Evolutionary conservation across 2,888 invertebrate genomes (phyloP).

Genomic region (Orthonevra nobilis): DNA sequence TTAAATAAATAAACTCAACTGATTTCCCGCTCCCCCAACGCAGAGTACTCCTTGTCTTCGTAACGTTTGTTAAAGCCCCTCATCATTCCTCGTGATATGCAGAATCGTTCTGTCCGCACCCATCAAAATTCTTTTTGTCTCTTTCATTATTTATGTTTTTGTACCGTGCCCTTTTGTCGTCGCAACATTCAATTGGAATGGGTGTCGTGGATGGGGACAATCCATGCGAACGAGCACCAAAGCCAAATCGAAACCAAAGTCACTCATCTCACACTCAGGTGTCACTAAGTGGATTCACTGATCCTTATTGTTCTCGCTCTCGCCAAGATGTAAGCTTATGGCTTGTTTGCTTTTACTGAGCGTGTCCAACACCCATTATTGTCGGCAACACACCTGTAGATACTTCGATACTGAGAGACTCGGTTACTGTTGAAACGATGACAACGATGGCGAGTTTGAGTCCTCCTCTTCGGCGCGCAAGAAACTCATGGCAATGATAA

Average conservation of each 20-base stretch:
- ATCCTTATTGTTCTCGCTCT: constrained; percentile 53
- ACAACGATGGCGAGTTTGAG: constrained; percentile 20
- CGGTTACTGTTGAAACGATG: neutral
- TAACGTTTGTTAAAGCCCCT: constrained; percentile 3
- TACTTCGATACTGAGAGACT: constrained; percentile 11
- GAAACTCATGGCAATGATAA: constrained; percentile 31
- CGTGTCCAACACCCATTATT: constrained; percentile 60
- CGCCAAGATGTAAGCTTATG: constrained; percentile 18
- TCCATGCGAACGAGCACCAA: neutral
- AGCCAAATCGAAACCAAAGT: constrained; percentile 5
- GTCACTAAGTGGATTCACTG: constrained; percentile 53
- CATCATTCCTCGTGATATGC: constrained; percentile 18
- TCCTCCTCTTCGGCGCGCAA: constrained; percentile 22
- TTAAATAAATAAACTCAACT: constrained; percentile 8
- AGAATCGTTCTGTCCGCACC: constrained; percentile 48
- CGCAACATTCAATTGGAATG: too few species aligned
- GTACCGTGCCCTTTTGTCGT: constrained; percentile 7
- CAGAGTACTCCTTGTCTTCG: too few species aligned
- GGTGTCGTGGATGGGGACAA: too few species aligned
- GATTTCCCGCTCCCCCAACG: too few species aligned
- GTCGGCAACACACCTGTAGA: constrained; percentile 61
- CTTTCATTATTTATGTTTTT: constrained; percentile 31
- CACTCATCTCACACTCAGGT: constrained; percentile 38
- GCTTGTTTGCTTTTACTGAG: constrained; percentile 43
- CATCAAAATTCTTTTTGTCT: constrained; percentile 29